Base-by-base conservation (phyloP, 2,888 invertebrate species). In the Caenorhabditis uteleia region DNA sequence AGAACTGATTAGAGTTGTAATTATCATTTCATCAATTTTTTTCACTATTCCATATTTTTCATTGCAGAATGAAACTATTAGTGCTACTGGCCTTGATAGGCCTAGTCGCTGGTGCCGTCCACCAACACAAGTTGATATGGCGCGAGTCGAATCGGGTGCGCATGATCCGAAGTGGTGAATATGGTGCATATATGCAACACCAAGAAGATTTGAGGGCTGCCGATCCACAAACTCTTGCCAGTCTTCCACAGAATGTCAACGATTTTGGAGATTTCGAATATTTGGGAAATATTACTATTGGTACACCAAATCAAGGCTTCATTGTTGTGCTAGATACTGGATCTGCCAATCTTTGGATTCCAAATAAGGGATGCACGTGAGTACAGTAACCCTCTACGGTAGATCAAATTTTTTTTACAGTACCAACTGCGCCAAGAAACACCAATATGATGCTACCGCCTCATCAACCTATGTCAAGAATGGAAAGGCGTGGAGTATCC, bases 381-480 rank as follows among this genome's bases (percentile, higher is more conserved):
- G 42, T 54, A 12, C 68, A 70, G 59, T 23, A 29, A 10, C n/a
- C n/a, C n/a, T n/a, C n/a, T n/a, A n/a, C n/a, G n/a, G n/a, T n/a
- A n/a, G n/a, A n/a, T n/a, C n/a, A n/a, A n/a, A n/a, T n/a, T n/a
- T 8, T n/a, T n/a, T 6, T 29, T 29, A 8, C 6, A 29, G 29
- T 29, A 26, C 12, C 18, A 23, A 38, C n/a, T 68, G 68, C 55
- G 18, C 26, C 18, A 53, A 55, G 46, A 74, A 97, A 86, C 90
- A 91, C 84, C 95, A 94, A 86, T 97, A 97, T 85, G 91, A 95
- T 87, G 90, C 91, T 80, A 86, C 83, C 55, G 90, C 89, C 84
- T 95, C 95, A 0, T 86, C 86, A 14, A 88, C 91, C 0, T 97
- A 54, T 49, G 20, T 40, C 16, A 29, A 38, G 33, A 85, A 86